Percentiles rank a stretch among this genome's conserved stretches.
Evolutionary conservation across 2,113 vertebrate genomes (phyloP).

Genomic region (Phalacrocorax aristotelis): DNA sequence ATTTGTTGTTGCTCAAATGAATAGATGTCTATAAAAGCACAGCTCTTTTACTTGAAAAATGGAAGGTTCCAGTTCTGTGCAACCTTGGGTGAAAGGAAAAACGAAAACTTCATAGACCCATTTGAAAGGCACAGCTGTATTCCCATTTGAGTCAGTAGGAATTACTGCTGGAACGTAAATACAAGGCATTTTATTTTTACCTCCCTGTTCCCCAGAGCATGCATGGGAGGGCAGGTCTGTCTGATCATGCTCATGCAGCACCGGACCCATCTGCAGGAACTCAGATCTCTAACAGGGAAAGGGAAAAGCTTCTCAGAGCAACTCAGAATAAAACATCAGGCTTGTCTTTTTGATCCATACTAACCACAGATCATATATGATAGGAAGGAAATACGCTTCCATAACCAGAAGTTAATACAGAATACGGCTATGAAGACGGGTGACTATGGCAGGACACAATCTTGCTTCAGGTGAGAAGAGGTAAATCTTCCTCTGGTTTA

Average conservation of each 20-base stretch:
- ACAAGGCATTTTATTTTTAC: conserved; percentile 39
- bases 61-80: neutral
- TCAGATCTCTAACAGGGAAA: neutral
- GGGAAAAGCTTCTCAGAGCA: neutral
- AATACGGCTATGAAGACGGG: neutral
- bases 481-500: neutral
- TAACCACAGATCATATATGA: neutral
- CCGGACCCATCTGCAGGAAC: neutral
- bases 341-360: neutral
- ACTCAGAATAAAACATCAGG: neutral
- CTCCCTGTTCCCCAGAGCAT: neutral
- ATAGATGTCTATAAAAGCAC: conserved; percentile 7
- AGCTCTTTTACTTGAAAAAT: neutral
- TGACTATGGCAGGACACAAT: neutral
- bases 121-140: neutral
- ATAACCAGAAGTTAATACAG: neutral
- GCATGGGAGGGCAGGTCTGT: neutral
- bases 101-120: accelerated
- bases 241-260: neutral
- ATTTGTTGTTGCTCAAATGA: conserved; percentile 5
- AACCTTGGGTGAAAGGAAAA: neutral
- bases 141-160: neutral
- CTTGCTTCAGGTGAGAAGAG: neutral
- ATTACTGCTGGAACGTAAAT: neutral
- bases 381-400: neutral